These are phyloP conservation scores for Python bivittatus DNA, from an alignment of 2,113 vertebrate genomes.

Conservation along the genomic window DNA sequence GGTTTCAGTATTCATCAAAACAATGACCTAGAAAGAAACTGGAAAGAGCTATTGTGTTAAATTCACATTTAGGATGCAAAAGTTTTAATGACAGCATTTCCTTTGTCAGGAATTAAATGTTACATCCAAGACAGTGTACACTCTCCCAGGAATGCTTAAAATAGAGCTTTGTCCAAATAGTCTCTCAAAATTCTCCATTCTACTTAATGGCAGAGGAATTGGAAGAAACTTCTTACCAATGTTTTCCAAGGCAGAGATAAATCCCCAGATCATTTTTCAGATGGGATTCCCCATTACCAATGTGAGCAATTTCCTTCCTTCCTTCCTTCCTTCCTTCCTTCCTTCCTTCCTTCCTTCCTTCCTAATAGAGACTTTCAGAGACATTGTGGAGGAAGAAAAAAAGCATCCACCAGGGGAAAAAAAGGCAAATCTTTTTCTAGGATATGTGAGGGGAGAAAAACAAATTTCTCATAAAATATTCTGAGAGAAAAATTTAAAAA, in stretches of 20 bases:
- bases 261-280: background rate
- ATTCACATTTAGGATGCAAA: background rate
- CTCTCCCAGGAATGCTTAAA: background rate
- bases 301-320: background rate
- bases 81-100: background rate
- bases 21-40: background rate
- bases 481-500: background rate
- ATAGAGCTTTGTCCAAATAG: background rate
- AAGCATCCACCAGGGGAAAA: background rate
- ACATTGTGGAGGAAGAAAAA: background rate
- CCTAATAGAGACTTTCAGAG: background rate
- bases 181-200: background rate
- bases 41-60: background rate
- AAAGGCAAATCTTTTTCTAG: background rate
- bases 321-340: background rate
- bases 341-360: background rate
- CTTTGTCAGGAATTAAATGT: background rate
- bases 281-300: background rate
- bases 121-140: background rate
- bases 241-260: background rate
- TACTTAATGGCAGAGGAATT: background rate
- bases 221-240: background rate
- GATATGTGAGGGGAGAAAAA: background rate
- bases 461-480: background rate
- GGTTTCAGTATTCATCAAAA: background rate